These are phyloP conservation scores for Coregonus sp. DNA, from an alignment of 2,797 vertebrate species.

Conservation along the genomic window DNA sequence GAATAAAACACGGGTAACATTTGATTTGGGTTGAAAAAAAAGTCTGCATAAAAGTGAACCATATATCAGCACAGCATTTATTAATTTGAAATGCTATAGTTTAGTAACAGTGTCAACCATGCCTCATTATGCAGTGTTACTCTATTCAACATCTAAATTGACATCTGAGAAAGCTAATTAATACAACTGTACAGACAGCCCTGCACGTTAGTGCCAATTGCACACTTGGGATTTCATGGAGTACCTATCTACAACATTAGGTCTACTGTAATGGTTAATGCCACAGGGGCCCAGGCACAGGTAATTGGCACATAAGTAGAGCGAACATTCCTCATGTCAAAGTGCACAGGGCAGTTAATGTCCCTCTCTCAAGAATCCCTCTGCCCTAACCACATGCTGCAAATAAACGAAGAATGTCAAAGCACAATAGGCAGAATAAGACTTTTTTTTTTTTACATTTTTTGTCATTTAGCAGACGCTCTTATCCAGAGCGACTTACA, in stretches of 20 bases:
- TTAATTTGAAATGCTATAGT: neutral
- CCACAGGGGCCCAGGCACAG: constrained; percentile 13
- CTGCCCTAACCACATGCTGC: neutral
- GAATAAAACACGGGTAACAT: neutral
- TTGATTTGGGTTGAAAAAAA: neutral
- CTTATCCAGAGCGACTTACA: too few species aligned
- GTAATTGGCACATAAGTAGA: constrained; percentile 5
- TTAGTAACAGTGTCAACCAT: neutral
- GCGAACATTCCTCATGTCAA: neutral
- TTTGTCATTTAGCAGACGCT: too few species aligned
- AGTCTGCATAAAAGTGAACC: neutral
- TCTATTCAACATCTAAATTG: neutral
- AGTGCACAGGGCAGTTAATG: neutral
- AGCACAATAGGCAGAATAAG: constrained; percentile 1
- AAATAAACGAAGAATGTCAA: constrained; percentile 6
- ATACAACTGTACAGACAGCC: neutral
- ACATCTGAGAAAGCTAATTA: neutral
- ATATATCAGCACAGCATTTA: neutral
- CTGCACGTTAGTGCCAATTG: neutral
- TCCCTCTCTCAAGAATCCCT: neutral
- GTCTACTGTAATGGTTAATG: neutral
- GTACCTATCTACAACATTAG: neutral
- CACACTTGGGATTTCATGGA: neutral
- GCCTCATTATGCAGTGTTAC: neutral
- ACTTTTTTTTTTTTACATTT: neutral